Base-by-base conservation (phyloP, 2,888 invertebrate genomes). In the Leucozona laternaria region DNA sequence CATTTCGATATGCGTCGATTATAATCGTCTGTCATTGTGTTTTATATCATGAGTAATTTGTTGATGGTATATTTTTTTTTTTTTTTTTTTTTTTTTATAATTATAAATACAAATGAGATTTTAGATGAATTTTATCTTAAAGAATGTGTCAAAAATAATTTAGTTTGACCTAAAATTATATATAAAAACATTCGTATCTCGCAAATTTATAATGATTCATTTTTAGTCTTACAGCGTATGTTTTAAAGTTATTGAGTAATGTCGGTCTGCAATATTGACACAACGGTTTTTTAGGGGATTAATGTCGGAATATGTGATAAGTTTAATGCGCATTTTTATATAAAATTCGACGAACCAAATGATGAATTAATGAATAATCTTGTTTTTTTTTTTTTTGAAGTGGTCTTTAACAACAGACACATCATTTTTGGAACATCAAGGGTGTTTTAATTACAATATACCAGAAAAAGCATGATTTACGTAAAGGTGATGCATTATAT, bases 1-100 rank as follows among this genome's bases (percentile, higher is more conserved):
- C 22, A 71, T 77, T 81, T 62, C 28, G 81, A 72, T 77, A 72
- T 77, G 40, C 31, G 40, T 66, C 58, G 45, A 75, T 60, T 66
- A 43, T 48, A 62, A 70, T 70, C 48, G 77, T 66, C 22, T 31
- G 48, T 22, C 71, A 79, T 66, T 70, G 76, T 80, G 25, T 55
- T 76, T 70, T n/a, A 11, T 80, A 43, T 55, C 53, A 60, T 80
- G 76, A 80, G 80, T 80, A 76, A 80, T 58, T 62, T 37, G 10
- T 28, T 43, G 22, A 34, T 10, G 20, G 20, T 37, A 15, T 1
- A 4, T 40, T 13, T 22, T 28, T 20, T 64, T 40, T 43, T 13
- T 60, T 40, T 10, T 20, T 31, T 17, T 11, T 66, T 20, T 37
- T 37, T 20, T 11, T 34, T 10, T 22, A 48, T 28, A 66, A 45